phyloP scores from a whole-genome alignment of 2,797 vertebrate genomes.

The Eupleurogrammus muticus region DNA sequence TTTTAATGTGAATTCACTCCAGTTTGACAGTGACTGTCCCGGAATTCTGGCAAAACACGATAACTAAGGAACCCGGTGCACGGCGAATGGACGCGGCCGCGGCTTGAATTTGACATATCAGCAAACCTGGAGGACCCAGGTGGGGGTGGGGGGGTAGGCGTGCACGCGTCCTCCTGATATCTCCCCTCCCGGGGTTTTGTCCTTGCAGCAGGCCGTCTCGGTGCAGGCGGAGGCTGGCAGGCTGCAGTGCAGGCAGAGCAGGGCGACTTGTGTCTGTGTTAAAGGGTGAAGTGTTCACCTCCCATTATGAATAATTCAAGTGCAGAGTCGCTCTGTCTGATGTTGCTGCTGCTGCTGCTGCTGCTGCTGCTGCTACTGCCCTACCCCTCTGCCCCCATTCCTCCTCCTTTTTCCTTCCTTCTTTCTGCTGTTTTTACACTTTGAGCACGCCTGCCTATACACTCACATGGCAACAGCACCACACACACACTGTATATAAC shows the following conservation, averaged over 20 bases:
- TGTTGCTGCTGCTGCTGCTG: constrained; percentile 63
- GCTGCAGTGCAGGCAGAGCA: constrained; percentile 77
- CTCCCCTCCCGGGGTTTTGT: constrained; percentile 24
- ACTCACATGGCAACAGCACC: constrained; percentile 9
- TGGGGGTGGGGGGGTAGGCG: too few species aligned
- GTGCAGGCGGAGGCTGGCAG: constrained; percentile 67
- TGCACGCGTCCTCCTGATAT: constrained; percentile 6
- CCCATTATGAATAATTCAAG: constrained; percentile 86
- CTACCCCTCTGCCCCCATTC: constrained; percentile 75
- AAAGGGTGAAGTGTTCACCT: constrained; percentile 87
- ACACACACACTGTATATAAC: constrained; percentile 6
- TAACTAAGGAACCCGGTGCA: constrained; percentile 13
- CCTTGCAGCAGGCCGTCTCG: constrained; percentile 44
- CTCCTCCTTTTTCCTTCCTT: constrained; percentile 40
- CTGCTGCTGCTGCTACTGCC: constrained; percentile 17
- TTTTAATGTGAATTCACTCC: not conserved
- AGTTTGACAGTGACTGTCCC: not conserved
- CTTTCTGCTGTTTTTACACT: not conserved
- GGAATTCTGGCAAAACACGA: constrained; percentile 16
- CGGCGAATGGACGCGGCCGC: constrained; percentile 19
- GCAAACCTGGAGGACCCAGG: not conserved
- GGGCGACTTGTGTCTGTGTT: constrained; percentile 80
- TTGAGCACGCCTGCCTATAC: not conserved
- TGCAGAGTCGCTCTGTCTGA: constrained; percentile 80
- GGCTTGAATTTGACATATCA: constrained; percentile 36